Base-by-base conservation (phyloP, 1,140 invertebrate species). In the Cotesia vestalis region DNA sequence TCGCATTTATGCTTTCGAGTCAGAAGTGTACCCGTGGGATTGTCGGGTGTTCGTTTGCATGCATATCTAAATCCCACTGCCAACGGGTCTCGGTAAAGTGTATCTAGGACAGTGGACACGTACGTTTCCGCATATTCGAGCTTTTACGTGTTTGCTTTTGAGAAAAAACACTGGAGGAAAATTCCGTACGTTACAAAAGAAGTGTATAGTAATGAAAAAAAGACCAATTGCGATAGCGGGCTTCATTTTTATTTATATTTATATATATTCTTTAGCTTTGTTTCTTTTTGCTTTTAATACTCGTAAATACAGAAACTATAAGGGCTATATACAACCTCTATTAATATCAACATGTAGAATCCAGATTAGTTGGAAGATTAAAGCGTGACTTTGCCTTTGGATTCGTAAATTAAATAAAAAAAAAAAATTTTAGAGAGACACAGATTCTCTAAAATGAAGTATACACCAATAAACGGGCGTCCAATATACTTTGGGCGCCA, bases 31-130 rank as follows among this genome's bases (percentile, higher is more conserved):
- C 66, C 66, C 66, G 53, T 20, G 35, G 20, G 66, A 67, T 67
- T 20, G 4, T 20, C 66, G n/a, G 40, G 20, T 67, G 66, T 51
- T 40, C 66, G 66, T 67, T 67, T 67, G 66, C 66, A 67, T 67
- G 66, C 66, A 67, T 67, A 67, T 67, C 66, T 67, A 55, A 67
- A 67, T 67, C 66, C 66, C 66, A 67, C 5, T 59, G 66, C 46
- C 51, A 36, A 53, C 51, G 27, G 51, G 66, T 20, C 20, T 55
- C 35, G 14, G 12, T 38, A 36, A 62, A 59, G 57, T 59, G 57
- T 59, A 27, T 59, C 9, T 59, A 46, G 40, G 40, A 46, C 11
- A 9, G 3, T 35, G 12, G 34, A 46, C 12, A 12, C 40, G 36
- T 11, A 64, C 62, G n/a, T 14, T 11, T 35, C 4, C 36, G 6